Evolutionary conservation across 2,113 vertebrate species (phyloP), one percentile per base, ranked within the genome.

Genomic region (Strix aluco): DNA sequence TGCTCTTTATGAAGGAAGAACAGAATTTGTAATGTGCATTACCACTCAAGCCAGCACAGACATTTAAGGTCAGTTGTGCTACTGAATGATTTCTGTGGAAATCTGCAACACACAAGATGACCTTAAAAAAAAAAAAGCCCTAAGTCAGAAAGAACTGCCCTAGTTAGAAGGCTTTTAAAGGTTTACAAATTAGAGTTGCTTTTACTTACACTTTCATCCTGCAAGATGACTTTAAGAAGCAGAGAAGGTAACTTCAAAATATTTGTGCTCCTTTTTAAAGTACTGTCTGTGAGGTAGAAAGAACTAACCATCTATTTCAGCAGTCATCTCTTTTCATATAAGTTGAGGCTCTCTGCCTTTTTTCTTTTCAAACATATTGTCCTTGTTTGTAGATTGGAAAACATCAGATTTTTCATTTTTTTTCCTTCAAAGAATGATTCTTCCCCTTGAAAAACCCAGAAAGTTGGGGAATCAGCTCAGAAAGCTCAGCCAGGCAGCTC

Each of bases 341-440:
- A 55, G 15, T 15, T 55, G 32, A 86, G 36, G 9, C 49, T 9
- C 2, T 85, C 52, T 32, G 22, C 4, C 18, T 69, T 51, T 80
- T 79, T 40, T 13, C 7, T 74, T 72, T 72, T 46, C 44, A 54
- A 71, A n/a, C 16, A 14, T 0, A 2, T 30, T n/a, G 20, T 15
- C 58, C 7, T 69, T 36, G 7, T 61, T 46, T 1, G 0, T 29
- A 42, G 9, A 3, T 29, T 5, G 32, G 15, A 85, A 67, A 88
- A 34, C 4, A 51, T 15, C 4, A 13, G 3, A 1, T 29, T 75
- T 38, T 69, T 26, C 0, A 0, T 26, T 30, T 65, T 85, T 69
- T 52, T 5, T 2, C 22, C 40, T 27, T 38, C 36, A 62, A 90
- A 90, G 17, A 52, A 36, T 6, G 17, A 52, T 34, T 40, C 7